These are phyloP conservation scores for Gila orcuttii DNA, from an alignment of 2,113 vertebrate species.

Conservation along the genomic window DNA sequence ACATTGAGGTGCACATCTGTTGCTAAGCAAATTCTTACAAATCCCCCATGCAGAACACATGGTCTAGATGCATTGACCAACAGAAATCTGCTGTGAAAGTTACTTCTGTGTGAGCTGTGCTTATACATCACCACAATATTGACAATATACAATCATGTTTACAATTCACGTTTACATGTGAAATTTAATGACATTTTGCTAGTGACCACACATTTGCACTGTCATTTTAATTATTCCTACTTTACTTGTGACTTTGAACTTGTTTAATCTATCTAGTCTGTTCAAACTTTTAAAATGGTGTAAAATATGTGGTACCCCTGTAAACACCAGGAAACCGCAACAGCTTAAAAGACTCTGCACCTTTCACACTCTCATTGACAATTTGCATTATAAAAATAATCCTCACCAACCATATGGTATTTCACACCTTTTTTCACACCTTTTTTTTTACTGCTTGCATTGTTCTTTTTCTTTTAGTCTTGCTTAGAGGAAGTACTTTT, in stretches of 20 bases:
- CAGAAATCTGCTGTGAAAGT: too few species aligned
- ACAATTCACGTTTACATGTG: too few species aligned
- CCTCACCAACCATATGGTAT: background rate
- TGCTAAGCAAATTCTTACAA: too few species aligned
- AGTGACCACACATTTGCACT: too few species aligned
- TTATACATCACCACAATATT: too few species aligned
- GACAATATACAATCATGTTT: too few species aligned
- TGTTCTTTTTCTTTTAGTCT: background rate
- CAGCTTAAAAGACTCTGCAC: background rate
- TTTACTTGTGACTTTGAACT: background rate
- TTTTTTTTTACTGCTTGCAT: background rate
- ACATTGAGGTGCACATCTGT: too few species aligned
- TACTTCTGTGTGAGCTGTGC: too few species aligned
- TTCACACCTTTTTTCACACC: background rate
- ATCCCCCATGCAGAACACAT: too few species aligned
- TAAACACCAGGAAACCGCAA: background rate
- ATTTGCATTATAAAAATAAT: background rate
- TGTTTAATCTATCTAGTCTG: background rate
- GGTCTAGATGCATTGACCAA: too few species aligned
- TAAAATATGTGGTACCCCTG: background rate
- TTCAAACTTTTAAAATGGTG: background rate
- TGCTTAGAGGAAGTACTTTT: background rate
- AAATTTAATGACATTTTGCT: too few species aligned
- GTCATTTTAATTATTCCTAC: background rate
- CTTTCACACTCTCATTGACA: background rate